Percentiles rank a stretch among this genome's conserved stretches.
Evolutionary conservation across 1,140 invertebrate species (phyloP).

Genomic region (Delia radicum): DNA sequence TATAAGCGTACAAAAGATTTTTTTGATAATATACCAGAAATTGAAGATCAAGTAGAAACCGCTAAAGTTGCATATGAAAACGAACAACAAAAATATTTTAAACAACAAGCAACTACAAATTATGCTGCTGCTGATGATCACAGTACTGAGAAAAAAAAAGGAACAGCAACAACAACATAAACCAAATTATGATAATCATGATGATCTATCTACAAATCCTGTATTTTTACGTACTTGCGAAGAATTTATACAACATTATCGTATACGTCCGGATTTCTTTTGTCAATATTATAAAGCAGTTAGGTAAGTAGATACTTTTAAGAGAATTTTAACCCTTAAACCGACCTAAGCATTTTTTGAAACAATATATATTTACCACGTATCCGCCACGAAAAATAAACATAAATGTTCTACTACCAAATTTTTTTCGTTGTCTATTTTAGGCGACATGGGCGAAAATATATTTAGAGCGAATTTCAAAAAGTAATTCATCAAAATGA

Average conservation of each 20-base stretch:
- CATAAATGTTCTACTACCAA: too few relatives aligned
- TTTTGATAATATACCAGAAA: slow-evolving; percentile 51
- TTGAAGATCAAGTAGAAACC: slow-evolving; percentile 34
- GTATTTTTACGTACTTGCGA: slow-evolving; percentile 63
- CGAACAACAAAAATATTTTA: slow-evolving; percentile 5
- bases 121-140: neutral
- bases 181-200: too few relatives aligned
- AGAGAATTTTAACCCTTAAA: too few relatives aligned
- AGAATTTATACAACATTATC: slow-evolving; percentile 64
- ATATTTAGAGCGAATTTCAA: too few relatives aligned
- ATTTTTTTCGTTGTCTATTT: too few relatives aligned
- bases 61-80: slow-evolving; percentile 33
- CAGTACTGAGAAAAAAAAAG: too few relatives aligned
- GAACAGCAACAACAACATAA: too few relatives aligned
- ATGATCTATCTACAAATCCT: slow-evolving; percentile 50
- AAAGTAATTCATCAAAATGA: too few relatives aligned
- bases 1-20: slow-evolving; percentile 47
- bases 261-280: slow-evolving; percentile 67
- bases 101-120: neutral
- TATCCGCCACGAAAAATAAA: too few relatives aligned
- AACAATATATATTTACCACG: too few relatives aligned
- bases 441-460: too few relatives aligned
- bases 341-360: too few relatives aligned
- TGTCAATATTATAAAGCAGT: slow-evolving; percentile 58
- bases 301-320: slow-evolving; percentile 39